Evolutionary conservation across 1,140 invertebrate species (phyloP).

Genomic region (Eriocheir sinensis): DNA sequence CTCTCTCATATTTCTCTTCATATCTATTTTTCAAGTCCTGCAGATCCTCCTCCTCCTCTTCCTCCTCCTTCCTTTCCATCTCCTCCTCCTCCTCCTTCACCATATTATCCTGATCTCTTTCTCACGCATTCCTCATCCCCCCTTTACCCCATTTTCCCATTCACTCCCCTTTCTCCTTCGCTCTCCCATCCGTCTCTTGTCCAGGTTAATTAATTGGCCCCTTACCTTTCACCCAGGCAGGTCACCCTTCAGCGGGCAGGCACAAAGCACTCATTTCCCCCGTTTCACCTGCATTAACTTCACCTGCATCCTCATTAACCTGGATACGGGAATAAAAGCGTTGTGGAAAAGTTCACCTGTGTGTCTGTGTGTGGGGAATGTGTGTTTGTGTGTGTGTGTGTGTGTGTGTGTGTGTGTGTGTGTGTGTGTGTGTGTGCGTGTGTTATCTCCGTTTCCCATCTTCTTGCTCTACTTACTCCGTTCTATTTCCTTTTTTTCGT

Average conservation of each 20-base stretch:
- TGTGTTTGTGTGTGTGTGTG: no score
- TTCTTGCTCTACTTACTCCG: not conserved
- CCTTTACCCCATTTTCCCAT: no score
- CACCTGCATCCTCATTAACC: not conserved
- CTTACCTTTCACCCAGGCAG: no score
- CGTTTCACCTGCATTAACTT: not conserved
- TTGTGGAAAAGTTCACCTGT: no score
- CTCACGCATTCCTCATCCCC: no score
- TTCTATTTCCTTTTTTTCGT: conserved; percentile 27
- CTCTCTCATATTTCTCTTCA: no score
- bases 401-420: not conserved
- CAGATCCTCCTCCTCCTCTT: no score
- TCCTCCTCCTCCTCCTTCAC: no score
- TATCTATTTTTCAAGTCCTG: no score
- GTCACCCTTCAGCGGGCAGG: not conserved
- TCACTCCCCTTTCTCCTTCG: no score
- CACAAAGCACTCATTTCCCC: not conserved
- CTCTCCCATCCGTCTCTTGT: not conserved
- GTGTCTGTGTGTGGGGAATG: no score
- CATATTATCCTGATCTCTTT: no score
- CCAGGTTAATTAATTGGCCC: not conserved
- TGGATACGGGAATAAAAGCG: not conserved
- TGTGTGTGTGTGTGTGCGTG: not conserved
- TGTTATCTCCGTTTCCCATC: not conserved
- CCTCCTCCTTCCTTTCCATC: not conserved